Evolutionary conservation across 64 coral and sea anemone species (phyloP), one percentile per base, ranked within the genome.

Genomic region (Orbicella faveolata): DNA sequence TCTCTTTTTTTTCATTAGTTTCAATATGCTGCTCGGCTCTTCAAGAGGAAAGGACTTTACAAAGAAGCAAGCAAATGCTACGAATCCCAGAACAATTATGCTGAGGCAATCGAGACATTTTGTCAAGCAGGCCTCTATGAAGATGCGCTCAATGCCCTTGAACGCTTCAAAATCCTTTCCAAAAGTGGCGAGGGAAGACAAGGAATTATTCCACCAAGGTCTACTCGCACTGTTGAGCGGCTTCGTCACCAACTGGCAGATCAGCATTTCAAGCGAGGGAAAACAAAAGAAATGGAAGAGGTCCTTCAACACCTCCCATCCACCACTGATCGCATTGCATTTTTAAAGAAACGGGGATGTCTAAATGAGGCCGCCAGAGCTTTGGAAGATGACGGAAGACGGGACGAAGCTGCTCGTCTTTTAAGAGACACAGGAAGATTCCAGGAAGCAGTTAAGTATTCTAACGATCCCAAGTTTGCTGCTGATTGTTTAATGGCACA

Each of bases 221-320:
- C 89, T 21, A 83, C 91, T 76, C 79, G 91, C 9, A 96, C 95
- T 78, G 62, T 90, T 4, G 95, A 96, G 36, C 83, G 95, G 23
- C 73, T 96, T n/a, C 90, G 92, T 86, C 87, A 93, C 54, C 73
- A 90, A 55, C 85, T 93, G 39, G 95, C 95, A 52, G 83, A 90
- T 34, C 75, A 93, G 65, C 92, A 93, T 66, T 93, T 72, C 33
- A 90, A 88, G 20, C 62, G 63, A 54, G 35, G 74, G 5, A 67
- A 75, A 87, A 78, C 26, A 88, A 2, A 75, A 61, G 88, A 93
- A 30, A 96, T 96, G 95, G 88, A 93, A 30, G 81, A 66, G 15
- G 88, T 93, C 36, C 83, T 96, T 0, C 75, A 80, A 77, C 61
- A 92, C 4, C 88, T 96, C 59, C 95, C 95, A 23, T 88, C 88